These are phyloP conservation scores for Nothocercus nigrocapillus DNA, from an alignment of 2,113 vertebrate species.

Conservation along the genomic window DNA sequence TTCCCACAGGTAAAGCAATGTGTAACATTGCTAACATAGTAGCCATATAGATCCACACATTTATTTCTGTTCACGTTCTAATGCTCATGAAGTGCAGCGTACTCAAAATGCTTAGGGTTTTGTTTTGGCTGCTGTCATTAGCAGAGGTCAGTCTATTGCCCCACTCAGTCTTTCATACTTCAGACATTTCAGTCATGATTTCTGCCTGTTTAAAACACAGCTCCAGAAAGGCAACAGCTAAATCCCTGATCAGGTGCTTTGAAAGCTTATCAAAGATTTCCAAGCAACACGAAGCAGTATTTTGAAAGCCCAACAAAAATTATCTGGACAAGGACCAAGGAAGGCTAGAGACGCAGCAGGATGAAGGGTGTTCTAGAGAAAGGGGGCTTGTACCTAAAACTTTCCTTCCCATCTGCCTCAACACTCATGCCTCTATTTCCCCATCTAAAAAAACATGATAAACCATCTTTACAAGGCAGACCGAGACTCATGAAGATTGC, in stretches of 20 bases:
- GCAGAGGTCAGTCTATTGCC: not conserved
- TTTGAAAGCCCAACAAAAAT: not conserved
- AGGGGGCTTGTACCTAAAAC: not conserved
- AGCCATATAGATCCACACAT: not conserved
- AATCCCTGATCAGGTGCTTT: not conserved
- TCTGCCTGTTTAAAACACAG: not conserved
- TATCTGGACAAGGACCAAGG: not conserved
- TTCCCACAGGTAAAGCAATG: not conserved
- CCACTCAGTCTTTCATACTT: not conserved
- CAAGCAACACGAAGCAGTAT: not conserved
- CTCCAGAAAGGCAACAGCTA: not conserved
- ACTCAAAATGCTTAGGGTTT: not conserved
- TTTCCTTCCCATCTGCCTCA: not conserved
- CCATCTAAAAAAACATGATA: not conserved
- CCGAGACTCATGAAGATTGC: not conserved
- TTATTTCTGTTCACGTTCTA: not conserved
- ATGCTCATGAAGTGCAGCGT: not conserved
- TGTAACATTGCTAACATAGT: not conserved
- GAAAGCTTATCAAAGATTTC: not conserved
- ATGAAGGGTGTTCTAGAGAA: not conserved
- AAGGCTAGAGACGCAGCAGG: not conserved
- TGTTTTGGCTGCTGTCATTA: not conserved
- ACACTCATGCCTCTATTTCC: not conserved
- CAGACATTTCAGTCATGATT: not conserved
- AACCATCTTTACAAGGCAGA: not conserved